These are phyloP conservation scores for Troilus luridus DNA, from an alignment of 2,888 invertebrate genomes.

Conservation along the genomic window DNA sequence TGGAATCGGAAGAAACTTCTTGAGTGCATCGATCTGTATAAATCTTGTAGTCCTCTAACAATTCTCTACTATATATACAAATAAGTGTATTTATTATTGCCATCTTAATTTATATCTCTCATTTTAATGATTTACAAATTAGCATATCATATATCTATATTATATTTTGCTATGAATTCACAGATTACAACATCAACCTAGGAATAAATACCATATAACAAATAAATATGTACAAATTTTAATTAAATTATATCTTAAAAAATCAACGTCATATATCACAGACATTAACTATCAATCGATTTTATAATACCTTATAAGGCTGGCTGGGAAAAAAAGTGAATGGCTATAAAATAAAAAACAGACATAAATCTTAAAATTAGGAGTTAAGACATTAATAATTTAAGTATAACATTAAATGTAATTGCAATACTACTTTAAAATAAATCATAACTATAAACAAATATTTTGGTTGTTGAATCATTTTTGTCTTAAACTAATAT, in stretches of 20 bases:
- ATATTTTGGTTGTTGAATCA: too few relatives aligned
- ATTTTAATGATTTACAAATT: too few relatives aligned
- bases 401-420: background rate
- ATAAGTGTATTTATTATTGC: too few relatives aligned
- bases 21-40: too few relatives aligned
- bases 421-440: background rate
- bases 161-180: too few relatives aligned
- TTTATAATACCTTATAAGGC: background rate
- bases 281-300: background rate
- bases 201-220: background rate
- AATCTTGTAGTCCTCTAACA: too few relatives aligned
- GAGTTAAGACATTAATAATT: background rate
- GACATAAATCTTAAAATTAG: background rate
- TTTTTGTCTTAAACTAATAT: too few relatives aligned
- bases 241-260: background rate
- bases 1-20: too few relatives aligned
- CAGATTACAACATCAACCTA: background rate
- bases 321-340: background rate
- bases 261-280: background rate
- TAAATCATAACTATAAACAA: background rate
- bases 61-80: too few relatives aligned
- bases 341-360: background rate
- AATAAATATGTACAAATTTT: background rate
- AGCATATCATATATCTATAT: too few relatives aligned
- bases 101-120: too few relatives aligned